Conservation (phyloP, 2,797 vertebrate species). For the Hipposideros larvatus region DNA sequence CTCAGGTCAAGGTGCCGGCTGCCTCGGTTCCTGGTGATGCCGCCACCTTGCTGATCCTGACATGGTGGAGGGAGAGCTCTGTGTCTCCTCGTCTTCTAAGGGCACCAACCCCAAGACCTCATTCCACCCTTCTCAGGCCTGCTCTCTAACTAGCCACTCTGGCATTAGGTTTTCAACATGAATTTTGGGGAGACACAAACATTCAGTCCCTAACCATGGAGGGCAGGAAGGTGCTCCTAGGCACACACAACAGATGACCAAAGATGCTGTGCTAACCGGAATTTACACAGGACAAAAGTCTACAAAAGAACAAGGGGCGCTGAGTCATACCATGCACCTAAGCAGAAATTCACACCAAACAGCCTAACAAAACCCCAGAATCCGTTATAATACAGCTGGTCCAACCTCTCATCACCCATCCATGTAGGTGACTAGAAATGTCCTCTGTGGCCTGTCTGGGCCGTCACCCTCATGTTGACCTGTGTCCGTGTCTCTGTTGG, state of each 20-base stretch:
- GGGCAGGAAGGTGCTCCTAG: not conserved
- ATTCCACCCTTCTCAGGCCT: not conserved
- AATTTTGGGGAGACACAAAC: not conserved
- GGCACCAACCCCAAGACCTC: not conserved
- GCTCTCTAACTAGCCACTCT: not conserved
- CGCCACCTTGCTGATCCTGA: not conserved
- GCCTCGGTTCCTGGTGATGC: not conserved
- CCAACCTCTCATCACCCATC: accelerated
- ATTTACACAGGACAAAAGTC: too few species aligned
- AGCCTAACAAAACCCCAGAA: too few species aligned
- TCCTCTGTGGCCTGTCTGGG: not conserved
- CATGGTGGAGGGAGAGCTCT: not conserved
- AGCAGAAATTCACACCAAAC: too few species aligned
- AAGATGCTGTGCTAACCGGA: too few species aligned
- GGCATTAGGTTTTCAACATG: not conserved
- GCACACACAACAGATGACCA: not conserved
- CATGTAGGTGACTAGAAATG: accelerated
- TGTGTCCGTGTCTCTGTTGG: too few species aligned
- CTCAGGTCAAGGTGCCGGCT: too few species aligned
- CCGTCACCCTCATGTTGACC: accelerated
- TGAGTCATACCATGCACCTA: too few species aligned
- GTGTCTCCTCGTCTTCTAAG: too few species aligned
- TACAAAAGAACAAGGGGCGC: not conserved
- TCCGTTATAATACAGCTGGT: accelerated
- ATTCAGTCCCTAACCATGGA: accelerated